Evolutionary conservation across 2,888 invertebrate genomes (phyloP), one percentile per base, ranked within the genome.

Genomic region (Empis livida): DNA sequence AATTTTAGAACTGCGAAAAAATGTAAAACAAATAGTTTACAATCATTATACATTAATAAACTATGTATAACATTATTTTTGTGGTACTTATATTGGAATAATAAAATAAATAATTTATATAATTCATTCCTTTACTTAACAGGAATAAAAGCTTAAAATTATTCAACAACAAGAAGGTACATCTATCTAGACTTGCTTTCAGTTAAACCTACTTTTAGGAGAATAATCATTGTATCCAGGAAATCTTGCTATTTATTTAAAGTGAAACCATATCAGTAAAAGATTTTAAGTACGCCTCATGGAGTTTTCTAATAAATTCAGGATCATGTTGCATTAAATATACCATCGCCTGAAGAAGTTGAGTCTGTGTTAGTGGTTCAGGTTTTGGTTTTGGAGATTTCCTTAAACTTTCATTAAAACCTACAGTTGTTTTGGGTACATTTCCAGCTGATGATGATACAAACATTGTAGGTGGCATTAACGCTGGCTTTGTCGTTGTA

Each of bases 271-370:
- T 70, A 53, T 85, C 84, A 62, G 83, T 77, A 61, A 87, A 84
- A 31, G 87, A 86, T 70, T 89, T 87, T 15, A 92, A 82, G 65
- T 94, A 94, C 46, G 90, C 93, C 71, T 93, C 90, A 63, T 94
- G 92, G 52, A 94, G 73, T 68, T 87, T 90, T 61, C 82, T 83
- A 32, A 91, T 80, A 71, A 94, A 94, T 56, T 87, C 86, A 31
- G 84, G 77, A 67, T 94, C 92, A 68, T 85, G 85, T 71, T 87
- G 84, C 49, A 93, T 73, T 49, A 94, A 75, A 71, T 91, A 85
- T 58, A 84, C 81, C 61, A 94, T 80, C 27, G 93, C 91, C 71
- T 93, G 91, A 32, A 88, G 79, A 51, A 94, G 74, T 66, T 94
- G 94, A 62, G 87, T 85, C 65, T 83, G 82, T 41, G 89, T 92